Percentiles rank a stretch among this genome's conserved stretches.
phyloP scores from a whole-genome alignment of 1,140 invertebrate species.

The Sitodiplosis mosellana region DNA sequence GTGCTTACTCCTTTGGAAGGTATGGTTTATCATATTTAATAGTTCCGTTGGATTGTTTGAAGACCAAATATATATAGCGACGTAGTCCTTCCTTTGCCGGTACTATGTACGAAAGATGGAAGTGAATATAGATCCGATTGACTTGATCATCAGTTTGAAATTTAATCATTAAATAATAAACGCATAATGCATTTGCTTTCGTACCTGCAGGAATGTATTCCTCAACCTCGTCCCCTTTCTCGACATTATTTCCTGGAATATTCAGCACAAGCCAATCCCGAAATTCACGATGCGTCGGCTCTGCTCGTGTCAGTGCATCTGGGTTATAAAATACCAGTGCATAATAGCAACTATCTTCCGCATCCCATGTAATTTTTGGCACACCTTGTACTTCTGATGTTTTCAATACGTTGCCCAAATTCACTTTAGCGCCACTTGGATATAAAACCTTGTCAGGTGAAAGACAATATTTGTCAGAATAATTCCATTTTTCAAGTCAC shows the following conservation, averaged over 20 bases:
- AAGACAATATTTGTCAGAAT: neutral
- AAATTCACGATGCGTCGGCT: constrained; percentile 27
- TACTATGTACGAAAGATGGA: too few species aligned
- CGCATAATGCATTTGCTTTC: too few species aligned
- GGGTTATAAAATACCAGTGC: constrained; percentile 21
- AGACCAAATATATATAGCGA: constrained; percentile 44
- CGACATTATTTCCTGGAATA: constrained; percentile 31
- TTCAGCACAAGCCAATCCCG: constrained; percentile 40
- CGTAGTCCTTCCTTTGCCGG: constrained; percentile 31
- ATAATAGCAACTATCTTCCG: neutral
- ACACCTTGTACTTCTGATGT: neutral
- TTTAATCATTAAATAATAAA: too few species aligned
- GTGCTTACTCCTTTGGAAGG: neutral
- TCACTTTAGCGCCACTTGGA: neutral
- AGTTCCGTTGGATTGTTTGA: constrained; percentile 29
- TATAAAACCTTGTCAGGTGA: neutral
- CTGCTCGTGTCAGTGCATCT: constrained; percentile 29
- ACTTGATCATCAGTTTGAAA: too few species aligned
- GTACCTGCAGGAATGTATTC: constrained; percentile 33
- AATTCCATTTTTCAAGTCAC: neutral
- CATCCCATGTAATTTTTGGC: neutral
- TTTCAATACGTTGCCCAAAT: neutral
- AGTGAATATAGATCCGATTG: too few species aligned
- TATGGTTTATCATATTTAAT: neutral
- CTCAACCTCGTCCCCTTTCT: constrained; percentile 30